These are phyloP conservation scores for Norana najaformis DNA, from an alignment of 2,888 invertebrate genomes.

Conservation along the genomic window DNA sequence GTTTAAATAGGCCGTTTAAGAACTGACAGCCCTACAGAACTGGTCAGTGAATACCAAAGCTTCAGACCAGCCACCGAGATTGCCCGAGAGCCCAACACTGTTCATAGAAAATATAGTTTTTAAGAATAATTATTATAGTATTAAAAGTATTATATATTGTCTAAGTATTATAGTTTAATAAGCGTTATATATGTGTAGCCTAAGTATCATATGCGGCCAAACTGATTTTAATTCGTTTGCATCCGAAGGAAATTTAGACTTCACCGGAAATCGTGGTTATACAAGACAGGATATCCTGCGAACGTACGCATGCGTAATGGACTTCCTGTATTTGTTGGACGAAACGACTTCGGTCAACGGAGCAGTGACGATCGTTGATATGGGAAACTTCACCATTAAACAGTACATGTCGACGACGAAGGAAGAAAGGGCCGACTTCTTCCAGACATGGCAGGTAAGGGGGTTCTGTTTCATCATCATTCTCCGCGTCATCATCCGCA, in stretches of 20 bases:
- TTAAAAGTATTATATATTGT: no score
- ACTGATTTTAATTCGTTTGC: background rate
- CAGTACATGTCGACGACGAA: slow-evolving; percentile 27
- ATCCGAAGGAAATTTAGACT: background rate
- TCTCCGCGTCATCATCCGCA: background rate
- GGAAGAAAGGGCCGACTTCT: slow-evolving; percentile 36
- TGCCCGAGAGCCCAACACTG: no score
- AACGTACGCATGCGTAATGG: slow-evolving; percentile 30
- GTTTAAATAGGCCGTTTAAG: no score
- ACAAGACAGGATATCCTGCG: slow-evolving; percentile 30
- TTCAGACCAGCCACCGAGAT: no score
- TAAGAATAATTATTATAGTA: no score
- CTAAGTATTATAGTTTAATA: no score
- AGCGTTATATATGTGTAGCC: background rate
- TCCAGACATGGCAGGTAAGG: slow-evolving; percentile 37
- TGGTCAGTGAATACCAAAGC: no score
- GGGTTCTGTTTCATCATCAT: background rate
- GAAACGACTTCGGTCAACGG: slow-evolving; percentile 38
- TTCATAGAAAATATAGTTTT: no score
- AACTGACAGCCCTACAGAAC: no score
- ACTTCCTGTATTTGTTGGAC: slow-evolving; percentile 28
- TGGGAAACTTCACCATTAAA: slow-evolving; percentile 34
- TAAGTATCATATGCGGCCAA: background rate
- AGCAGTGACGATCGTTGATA: slow-evolving; percentile 32
- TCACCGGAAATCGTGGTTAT: background rate